Evolutionary conservation across 2,888 invertebrate species (phyloP), one percentile per base, ranked within the genome.

Genomic region (Nesidiocoris tenuis): DNA sequence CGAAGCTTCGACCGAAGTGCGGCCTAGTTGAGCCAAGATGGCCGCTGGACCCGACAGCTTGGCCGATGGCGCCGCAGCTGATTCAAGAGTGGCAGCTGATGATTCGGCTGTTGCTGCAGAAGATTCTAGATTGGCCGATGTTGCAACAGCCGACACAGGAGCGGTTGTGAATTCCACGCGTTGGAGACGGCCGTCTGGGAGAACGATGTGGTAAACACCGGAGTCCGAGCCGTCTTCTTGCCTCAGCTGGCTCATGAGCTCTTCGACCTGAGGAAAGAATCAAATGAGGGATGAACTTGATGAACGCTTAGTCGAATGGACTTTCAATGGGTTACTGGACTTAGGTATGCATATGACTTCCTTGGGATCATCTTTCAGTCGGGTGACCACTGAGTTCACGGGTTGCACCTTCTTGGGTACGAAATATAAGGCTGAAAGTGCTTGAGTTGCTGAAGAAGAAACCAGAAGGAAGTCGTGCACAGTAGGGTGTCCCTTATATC

Each of bases 191-290:
- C 78, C 78, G 66, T 78, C 78, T 12, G 76, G 76, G 19, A 78
- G 75, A 25, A 76, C 68, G 59, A 78, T 74, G 76, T 78, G 75
- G 61, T 75, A 78, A 57, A 75, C 75, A n/a, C 78, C 78, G 55
- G 66, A 72, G 12, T 78, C 66, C 0, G 78, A 78, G 55, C 78
- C 76, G 17, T 67, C 71, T 22, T 76, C 71, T 17, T 78, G 76
- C n/a, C 75, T 59, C 39, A 78, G 21, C 39, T 70, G 63, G n/a
- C 66, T 76, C 71, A 71, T 71, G n/a, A 76, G 18, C 18, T 75
- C 55, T 24, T 76, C 76, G 1, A 74, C 74, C 74, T 74, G 21
- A 2, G n/a, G n/a, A n/a, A n/a, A n/a, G n/a, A 17, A 18, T 16
- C 22, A 71, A 18, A n/a, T n/a, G 39, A 39, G 12, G 5, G 12